Conservation (phyloP, 2,113 vertebrate genomes). For the Sinosuthora webbiana region DNA sequence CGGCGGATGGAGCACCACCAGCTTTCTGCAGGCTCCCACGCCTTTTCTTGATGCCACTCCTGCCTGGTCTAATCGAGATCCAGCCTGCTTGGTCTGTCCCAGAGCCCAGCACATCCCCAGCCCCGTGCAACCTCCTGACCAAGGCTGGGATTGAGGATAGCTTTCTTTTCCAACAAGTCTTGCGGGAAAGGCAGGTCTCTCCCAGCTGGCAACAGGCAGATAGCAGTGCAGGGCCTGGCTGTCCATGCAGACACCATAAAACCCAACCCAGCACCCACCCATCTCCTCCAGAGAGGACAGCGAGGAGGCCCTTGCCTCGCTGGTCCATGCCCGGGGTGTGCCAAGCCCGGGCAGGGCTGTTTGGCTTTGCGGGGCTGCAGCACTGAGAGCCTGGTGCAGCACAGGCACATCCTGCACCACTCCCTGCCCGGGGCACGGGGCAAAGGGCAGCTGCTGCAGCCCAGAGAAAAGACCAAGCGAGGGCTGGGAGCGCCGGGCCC, state of each 20-base stretch:
- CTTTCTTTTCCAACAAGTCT: not conserved
- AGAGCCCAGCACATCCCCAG: not conserved
- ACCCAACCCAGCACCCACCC: accelerated
- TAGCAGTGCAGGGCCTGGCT: not conserved
- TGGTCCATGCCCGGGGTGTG: not conserved
- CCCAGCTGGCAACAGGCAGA: not conserved
- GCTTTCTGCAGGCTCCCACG: not conserved
- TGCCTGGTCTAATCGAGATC: not conserved
- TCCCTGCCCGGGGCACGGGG: accelerated
- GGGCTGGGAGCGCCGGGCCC: accelerated
- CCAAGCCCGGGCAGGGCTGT: not conserved
- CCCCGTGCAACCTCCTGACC: accelerated
- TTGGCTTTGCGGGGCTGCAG: not conserved
- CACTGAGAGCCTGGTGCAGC: accelerated
- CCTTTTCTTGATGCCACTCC: not conserved
- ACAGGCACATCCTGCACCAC: not conserved
- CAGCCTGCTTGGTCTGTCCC: not conserved
- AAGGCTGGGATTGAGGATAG: not conserved
- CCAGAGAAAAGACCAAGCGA: accelerated
- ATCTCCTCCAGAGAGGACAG: not conserved
- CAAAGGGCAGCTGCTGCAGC: not conserved
- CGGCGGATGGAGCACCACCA: accelerated
- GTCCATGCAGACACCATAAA: not conserved
- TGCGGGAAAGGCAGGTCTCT: not conserved
- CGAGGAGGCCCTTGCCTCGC: accelerated